These are phyloP conservation scores for Sinocyclocheilus anophthalmus DNA, from an alignment of 2,113 vertebrate species.

Conservation along the genomic window DNA sequence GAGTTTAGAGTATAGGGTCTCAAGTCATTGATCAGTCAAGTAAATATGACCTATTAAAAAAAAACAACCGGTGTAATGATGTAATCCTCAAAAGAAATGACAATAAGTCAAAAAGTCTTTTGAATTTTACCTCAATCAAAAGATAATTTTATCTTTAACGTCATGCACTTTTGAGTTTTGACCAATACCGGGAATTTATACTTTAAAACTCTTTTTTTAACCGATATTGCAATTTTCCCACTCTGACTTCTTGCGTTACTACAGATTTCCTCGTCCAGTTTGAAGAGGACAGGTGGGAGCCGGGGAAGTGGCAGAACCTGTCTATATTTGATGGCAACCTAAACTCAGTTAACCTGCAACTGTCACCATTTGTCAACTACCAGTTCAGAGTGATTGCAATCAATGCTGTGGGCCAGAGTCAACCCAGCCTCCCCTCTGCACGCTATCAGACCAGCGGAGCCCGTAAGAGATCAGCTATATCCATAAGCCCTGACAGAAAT, in stretches of 20 bases:
- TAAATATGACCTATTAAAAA: background rate
- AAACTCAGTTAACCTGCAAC: conserved; percentile 86
- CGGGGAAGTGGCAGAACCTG: conserved; percentile 86
- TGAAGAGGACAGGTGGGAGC: conserved; percentile 87
- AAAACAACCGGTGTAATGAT: too few species aligned
- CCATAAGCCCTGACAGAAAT: background rate
- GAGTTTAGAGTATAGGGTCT: conserved; percentile 43
- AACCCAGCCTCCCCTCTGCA: conserved; percentile 84
- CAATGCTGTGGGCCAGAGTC: conserved; percentile 89
- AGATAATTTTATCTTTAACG: background rate
- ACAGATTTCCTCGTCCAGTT: conserved; percentile 91
- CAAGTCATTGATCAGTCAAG: background rate
- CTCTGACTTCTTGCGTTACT: background rate
- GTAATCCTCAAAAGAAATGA: too few species aligned
- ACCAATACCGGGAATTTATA: background rate
- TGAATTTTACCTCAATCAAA: background rate
- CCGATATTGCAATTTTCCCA: background rate
- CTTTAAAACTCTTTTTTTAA: background rate
- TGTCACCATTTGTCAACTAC: conserved; percentile 92
- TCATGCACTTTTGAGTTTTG: background rate
- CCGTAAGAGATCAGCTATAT: conserved; percentile 73
- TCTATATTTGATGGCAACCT: conserved; percentile 83
- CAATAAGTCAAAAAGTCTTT: too few species aligned
- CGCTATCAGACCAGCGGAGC: conserved; percentile 91
- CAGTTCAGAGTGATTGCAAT: conserved; percentile 93